Evolutionary conservation across 2,797 vertebrate species (phyloP).

Genomic region (Enteromius fasciolatus): DNA sequence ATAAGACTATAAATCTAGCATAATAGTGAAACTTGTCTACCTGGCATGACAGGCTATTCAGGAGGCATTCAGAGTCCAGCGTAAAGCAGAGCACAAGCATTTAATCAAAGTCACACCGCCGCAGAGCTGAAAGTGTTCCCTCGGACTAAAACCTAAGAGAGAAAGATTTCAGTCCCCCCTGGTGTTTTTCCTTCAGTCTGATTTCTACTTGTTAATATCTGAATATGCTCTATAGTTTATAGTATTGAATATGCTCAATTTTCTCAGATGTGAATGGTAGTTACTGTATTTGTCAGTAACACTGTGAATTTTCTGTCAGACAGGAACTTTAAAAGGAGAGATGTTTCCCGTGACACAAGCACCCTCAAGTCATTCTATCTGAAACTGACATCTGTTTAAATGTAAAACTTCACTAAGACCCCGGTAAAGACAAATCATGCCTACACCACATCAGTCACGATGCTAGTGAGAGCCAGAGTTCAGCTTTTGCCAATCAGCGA

Average conservation of each 20-base stretch:
- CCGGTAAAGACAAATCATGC: slow-evolving; percentile 71
- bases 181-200: slow-evolving; percentile 2
- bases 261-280: not conserved
- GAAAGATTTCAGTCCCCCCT: slow-evolving; percentile 34
- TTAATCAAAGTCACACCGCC: slow-evolving; percentile 52
- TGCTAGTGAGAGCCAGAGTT: slow-evolving; percentile 74
- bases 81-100: slow-evolving; percentile 45
- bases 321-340: slow-evolving; percentile 12
- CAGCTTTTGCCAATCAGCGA: slow-evolving; percentile 76
- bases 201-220: slow-evolving; percentile 13
- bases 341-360: not conserved
- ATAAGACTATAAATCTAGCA: slow-evolving; percentile 45
- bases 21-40: slow-evolving; percentile 50
- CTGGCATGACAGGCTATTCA: slow-evolving; percentile 50
- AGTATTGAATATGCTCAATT: no score
- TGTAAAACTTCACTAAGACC: slow-evolving; percentile 67
- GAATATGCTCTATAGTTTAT: slow-evolving; percentile 13
- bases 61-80: slow-evolving; percentile 47
- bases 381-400: slow-evolving; percentile 67
- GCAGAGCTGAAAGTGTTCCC: slow-evolving; percentile 29
- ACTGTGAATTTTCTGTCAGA: not conserved
- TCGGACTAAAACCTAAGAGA: slow-evolving; percentile 10
- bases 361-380: slow-evolving; percentile 18
- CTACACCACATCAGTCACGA: slow-evolving; percentile 74
- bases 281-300: not conserved